These are phyloP conservation scores for Sardina pilchardus DNA, from an alignment of 2,113 vertebrate species.

Conservation along the genomic window DNA sequence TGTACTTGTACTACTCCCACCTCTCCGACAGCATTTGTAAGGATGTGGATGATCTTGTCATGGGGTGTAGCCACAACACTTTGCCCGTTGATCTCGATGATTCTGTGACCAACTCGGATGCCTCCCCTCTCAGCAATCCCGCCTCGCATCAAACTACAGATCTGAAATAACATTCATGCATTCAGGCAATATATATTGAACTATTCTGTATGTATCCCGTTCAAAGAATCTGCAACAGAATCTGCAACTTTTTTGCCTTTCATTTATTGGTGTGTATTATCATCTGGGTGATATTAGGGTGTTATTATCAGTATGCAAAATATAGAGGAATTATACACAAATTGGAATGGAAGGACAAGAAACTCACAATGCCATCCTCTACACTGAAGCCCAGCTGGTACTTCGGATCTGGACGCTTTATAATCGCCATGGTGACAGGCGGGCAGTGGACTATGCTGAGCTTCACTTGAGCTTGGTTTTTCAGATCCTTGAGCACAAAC, in stretches of 20 bases:
- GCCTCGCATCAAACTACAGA: constrained; percentile 94
- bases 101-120: constrained; percentile 91
- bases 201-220: background rate
- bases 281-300: no score
- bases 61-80: constrained; percentile 91
- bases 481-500: constrained; percentile 78
- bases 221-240: background rate
- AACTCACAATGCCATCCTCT: constrained; percentile 89
- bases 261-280: background rate
- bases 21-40: constrained; percentile 84
- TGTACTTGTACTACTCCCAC: constrained; percentile 61
- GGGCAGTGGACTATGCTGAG: constrained; percentile 92
- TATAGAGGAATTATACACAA: background rate
- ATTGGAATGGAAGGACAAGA: background rate
- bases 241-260: background rate
- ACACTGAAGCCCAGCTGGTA: constrained; percentile 96
- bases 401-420: constrained; percentile 82
- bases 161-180: constrained; percentile 65
- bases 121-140: constrained; percentile 93
- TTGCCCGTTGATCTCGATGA: constrained; percentile 96
- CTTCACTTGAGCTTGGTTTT: constrained; percentile 78
- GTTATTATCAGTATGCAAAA: background rate
- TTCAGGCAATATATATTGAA: background rate
- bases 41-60: constrained; percentile 88
- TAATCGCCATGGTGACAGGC: constrained; percentile 91